Evolutionary conservation across 2,888 invertebrate genomes (phyloP).

Genomic region (Rhogogaster chlorosoma): DNA sequence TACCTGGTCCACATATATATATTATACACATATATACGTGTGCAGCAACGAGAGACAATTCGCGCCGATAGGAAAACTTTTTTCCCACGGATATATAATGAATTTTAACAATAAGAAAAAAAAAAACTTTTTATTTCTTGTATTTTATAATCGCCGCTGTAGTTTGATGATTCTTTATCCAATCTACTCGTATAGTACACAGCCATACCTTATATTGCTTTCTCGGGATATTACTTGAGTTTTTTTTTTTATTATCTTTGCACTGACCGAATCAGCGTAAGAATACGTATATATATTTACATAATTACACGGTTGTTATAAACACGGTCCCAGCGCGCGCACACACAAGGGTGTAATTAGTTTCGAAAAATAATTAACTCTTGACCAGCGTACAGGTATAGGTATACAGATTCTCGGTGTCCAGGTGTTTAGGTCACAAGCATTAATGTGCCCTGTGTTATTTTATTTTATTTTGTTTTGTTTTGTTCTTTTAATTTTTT

Average conservation of each 20-base stretch:
- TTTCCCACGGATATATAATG: slow-evolving; percentile 20
- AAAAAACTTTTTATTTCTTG: not conserved
- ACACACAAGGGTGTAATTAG: not conserved
- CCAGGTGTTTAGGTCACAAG: slow-evolving; percentile 30
- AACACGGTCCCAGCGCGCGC: not conserved
- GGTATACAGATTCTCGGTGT: not conserved
- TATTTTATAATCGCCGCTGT: not conserved
- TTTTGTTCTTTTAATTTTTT: not conserved
- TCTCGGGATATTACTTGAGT: not conserved
- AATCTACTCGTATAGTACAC: slow-evolving; percentile 6
- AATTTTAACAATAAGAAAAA: not conserved
- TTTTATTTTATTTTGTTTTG: not conserved
- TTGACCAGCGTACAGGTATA: not conserved
- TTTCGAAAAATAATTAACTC: slow-evolving; percentile 34
- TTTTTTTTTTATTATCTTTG: not conserved
- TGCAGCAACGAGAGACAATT: not conserved
- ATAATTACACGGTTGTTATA: slow-evolving; percentile 33
- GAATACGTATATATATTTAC: slow-evolving; percentile 21
- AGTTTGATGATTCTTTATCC: slow-evolving; percentile 1
- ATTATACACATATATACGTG: not conserved
- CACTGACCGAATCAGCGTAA: not conserved
- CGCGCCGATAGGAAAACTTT: slow-evolving; percentile 15
- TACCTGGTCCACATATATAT: not conserved
- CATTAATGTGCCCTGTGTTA: not conserved
- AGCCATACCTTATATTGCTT: not conserved